Percentiles rank a stretch among this genome's conserved stretches.
phyloP scores from a whole-genome alignment of 2,888 invertebrate genomes.

The Hedychridium roseum region DNA sequence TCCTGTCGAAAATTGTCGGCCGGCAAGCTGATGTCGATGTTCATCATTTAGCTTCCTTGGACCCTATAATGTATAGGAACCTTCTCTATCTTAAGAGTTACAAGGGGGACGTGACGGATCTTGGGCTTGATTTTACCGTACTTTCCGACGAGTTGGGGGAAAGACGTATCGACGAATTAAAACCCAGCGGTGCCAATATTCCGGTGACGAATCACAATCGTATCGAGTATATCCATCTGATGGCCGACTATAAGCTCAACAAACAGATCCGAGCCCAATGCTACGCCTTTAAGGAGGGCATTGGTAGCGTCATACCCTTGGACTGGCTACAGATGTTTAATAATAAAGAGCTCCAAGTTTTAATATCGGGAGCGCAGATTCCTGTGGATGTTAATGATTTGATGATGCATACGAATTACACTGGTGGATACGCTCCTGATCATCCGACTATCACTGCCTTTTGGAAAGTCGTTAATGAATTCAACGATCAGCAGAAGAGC shows the following conservation, averaged over 20 bases:
- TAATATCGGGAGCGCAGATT: constrained; percentile 95
- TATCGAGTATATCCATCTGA: constrained; percentile 94
- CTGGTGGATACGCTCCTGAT: constrained; percentile 82
- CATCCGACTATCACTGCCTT: constrained; percentile 88
- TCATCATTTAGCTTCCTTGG: constrained; percentile 92
- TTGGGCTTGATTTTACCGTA: constrained; percentile 93
- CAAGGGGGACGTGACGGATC: constrained; percentile 83
- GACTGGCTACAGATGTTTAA: constrained; percentile 96
- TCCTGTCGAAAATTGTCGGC: constrained; percentile 86
- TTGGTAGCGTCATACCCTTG: constrained; percentile 88
- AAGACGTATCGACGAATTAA: constrained; percentile 88
- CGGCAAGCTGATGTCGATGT: constrained; percentile 83
- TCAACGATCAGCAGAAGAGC: constrained; percentile 84
- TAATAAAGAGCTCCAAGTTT: constrained; percentile 90
- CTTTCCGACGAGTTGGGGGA: constrained; percentile 90
- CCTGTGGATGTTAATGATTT: constrained; percentile 94
- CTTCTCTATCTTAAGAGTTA: constrained; percentile 87
- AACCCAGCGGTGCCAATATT: constrained; percentile 88
- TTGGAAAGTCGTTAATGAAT: constrained; percentile 87
- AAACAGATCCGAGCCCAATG: constrained; percentile 88
- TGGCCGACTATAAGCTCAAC: constrained; percentile 96
- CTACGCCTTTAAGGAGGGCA: constrained; percentile 86
- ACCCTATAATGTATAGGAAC: constrained; percentile 91
- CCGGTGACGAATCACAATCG: constrained; percentile 91
- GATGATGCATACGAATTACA: constrained; percentile 86